These are phyloP conservation scores for Ernsta delagoae DNA, from an alignment of 2,888 invertebrate genomes.

Conservation along the genomic window DNA sequence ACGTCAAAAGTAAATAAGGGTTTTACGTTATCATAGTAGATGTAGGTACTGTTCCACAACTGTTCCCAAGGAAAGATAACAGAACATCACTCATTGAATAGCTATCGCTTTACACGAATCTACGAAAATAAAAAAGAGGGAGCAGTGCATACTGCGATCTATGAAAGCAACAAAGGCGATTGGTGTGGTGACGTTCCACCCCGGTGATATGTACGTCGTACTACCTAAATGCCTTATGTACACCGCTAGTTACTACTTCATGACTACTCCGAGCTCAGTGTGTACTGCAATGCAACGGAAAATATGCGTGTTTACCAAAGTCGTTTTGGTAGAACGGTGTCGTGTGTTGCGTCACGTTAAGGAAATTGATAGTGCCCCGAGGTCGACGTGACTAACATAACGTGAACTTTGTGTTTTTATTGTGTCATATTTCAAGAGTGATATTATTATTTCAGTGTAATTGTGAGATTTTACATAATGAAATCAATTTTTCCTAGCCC, in stretches of 20 bases:
- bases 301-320: slow-evolving; percentile 86
- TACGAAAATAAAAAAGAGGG: slow-evolving; percentile 60
- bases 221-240: slow-evolving; percentile 86
- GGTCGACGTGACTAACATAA: slow-evolving; percentile 82
- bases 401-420: slow-evolving; percentile 71
- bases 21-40: background rate
- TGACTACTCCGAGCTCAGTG: slow-evolving; percentile 85
- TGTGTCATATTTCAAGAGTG: slow-evolving; percentile 58
- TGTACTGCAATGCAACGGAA: slow-evolving; percentile 85
- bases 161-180: slow-evolving; percentile 84
- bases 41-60: no score
- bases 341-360: slow-evolving; percentile 84
- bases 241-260: slow-evolving; percentile 84
- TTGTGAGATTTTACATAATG: slow-evolving; percentile 66
- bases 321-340: slow-evolving; percentile 84
- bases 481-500: slow-evolving; percentile 70
- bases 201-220: slow-evolving; percentile 84
- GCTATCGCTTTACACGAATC: slow-evolving; percentile 41
- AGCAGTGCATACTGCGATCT: slow-evolving; percentile 81
- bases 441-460: slow-evolving; percentile 56
- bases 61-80: no score
- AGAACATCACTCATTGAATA: no score
- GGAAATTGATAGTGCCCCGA: slow-evolving; percentile 84
- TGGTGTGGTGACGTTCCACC: slow-evolving; percentile 83
- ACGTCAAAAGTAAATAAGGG: no score